Base-by-base conservation (phyloP, 1,140 invertebrate species). In the Macrobrachium nipponense region DNA sequence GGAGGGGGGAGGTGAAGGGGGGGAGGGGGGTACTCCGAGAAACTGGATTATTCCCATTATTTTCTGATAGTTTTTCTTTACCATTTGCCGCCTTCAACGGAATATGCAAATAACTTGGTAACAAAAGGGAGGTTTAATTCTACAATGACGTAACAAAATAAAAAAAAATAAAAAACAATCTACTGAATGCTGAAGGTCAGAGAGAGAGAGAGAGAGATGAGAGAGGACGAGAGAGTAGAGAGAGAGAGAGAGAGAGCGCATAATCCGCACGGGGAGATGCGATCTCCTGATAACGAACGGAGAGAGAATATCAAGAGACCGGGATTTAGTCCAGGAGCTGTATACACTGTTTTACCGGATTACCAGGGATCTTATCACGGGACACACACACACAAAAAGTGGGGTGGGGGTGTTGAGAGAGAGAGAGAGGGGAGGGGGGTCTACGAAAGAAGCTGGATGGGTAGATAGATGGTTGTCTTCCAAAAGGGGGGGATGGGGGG, bases 201-300 rank as follows among this genome's bases (percentile, higher is more conserved):
- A 79, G 60, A 79, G 20, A 79, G 60, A 61, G 59, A 62, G 36
- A 62, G 60, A 23, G 59, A 79, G 60, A 20, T 8, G 59, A 79
- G 60, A 79, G 20, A 76, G 44, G 14, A 2, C 0, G 73, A 51
- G 44, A 51, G 73, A 76, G 73, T 6, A 76, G 73, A n/a, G 44
- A 43, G 73, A n/a, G 44, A 76, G 73, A 51, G 44, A 76, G 73
- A n/a, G 73, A 51, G 73, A 76, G 73, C 4, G 73, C 7, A 36
- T n/a, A 44, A 76, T n/a, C 27, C 27, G 27, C 27, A 36, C 27
- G 27, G 27, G 27, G 27, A 36, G 27, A 36, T 36, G 27, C 27
- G 27, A 1, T 36, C 27, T 36, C 27, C 27, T 36, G 27, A 36
- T 36, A 36, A 36, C 27, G 27, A 36, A 36, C 4, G 27, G 27